Base-by-base conservation (phyloP, 2,888 invertebrate genomes). In the Allygus modestus region DNA sequence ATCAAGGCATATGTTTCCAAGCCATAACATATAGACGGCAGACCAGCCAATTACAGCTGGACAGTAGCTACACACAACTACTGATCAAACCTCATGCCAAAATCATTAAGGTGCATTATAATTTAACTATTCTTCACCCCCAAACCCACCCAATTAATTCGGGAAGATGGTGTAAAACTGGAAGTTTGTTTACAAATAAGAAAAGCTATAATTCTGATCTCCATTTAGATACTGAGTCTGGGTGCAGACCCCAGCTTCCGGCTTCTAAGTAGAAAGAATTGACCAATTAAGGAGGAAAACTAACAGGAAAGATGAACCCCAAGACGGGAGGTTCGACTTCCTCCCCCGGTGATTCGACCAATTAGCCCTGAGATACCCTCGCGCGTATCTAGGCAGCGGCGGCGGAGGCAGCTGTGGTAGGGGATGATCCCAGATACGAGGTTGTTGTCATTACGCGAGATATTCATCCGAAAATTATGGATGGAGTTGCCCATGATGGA, bases 261-360 rank as follows among this genome's bases (percentile, higher is more conserved):
- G 77, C 77, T 43, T 51, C 51, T 77, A 77, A 77, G 51, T 77
- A 77, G 77, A 51, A 77, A 77, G 77, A 77, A 77, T 77, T 77
- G 77, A 77, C 77, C 77, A 77, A 77, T 77, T 77, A 77, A 77
- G 77, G 77, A 26, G 77, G 37, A 77, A 77, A 77, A 77, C 77
- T 77, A 77, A 77, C 41, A 51, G 77, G 77, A 77, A 46, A 77
- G 77, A 51, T 73, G 41, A 73, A 41, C 73, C 73, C 73, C 73
- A 73, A 51, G 75, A 37, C 31, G 26, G 20, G 51, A 46, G 9
- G 15, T 51, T 77, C 51, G 46, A 51, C 77, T 46, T 43, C 77
- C 46, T 51, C 77, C 51, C 77, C 77, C n/a, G 17, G 11, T 28
- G 77, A 77, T 43, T 41, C 23, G 46, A 51, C 77, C 77, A 77